Evolutionary conservation across 2,888 invertebrate species (phyloP), one percentile per base, ranked within the genome.

Genomic region (Platypus cylindrus): DNA sequence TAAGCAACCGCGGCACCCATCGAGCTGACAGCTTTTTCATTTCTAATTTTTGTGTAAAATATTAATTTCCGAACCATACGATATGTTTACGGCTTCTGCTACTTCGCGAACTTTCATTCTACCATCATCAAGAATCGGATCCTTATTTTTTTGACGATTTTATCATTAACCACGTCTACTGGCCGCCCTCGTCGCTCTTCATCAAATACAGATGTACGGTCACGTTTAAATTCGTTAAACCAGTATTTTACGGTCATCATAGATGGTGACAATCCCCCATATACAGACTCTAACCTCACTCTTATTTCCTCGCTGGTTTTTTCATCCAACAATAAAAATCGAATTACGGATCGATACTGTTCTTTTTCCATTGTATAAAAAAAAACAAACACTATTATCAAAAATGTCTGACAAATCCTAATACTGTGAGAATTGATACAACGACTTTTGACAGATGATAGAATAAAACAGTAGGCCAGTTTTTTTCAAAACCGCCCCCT

Each of bases 1-100:
- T n/a, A n/a, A n/a, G n/a, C n/a, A n/a, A 20, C 9, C 4, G 24
- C 24, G 24, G 24, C 24, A 24, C 24, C 24, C 24, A 24, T n/a
- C n/a, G 4, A 3, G 24, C 24, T 3, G 24, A 24, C 5, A 24
- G 5, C 9, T 24, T 24, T 9, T 12, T 24, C 24, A 24, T 9
- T 11, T 12, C 24, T n/a, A 24, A 5, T 3, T 24, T 7, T 5
- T 24, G 9, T 24, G 3, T 7, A 24, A 7, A n/a, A 24, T 24
- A 3, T 24, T 4, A 9, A 7, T 7, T 24, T n/a, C 24, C 4
- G 5, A 5, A 11, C n/a, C 24, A 9, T 4, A 7, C n/a, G 24
- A 24, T n/a, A 24, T 24, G 3, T 9, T 9, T 24, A 24, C 5
- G n/a, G 9, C n/a, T 3, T 24, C 5, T 5, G 12, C 24, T 24